These are phyloP conservation scores for Sinohyriopsis cumingii DNA, from an alignment of 2,888 invertebrate species.

Conservation along the genomic window DNA sequence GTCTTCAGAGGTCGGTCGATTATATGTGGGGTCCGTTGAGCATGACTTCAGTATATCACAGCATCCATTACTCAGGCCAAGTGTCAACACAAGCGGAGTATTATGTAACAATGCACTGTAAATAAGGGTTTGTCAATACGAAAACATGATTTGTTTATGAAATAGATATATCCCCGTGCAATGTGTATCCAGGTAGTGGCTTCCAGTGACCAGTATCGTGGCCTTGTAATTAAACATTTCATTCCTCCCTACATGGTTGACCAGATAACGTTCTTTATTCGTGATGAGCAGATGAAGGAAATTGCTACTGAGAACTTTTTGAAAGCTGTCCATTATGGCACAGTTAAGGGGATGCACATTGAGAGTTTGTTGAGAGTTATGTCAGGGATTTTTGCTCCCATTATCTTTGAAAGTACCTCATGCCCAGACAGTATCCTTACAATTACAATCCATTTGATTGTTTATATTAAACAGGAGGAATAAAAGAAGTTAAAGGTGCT, in stretches of 20 bases:
- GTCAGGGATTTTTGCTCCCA: constrained; percentile 76
- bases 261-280: constrained; percentile 69
- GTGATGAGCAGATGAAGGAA: constrained; percentile 44
- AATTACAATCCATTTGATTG: background rate
- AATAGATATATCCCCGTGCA: too few species aligned
- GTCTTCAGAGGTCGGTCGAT: too few species aligned
- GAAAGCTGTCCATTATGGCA: constrained; percentile 68
- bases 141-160: too few species aligned
- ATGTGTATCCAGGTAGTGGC: too few species aligned
- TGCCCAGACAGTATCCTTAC: constrained; percentile 86
- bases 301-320: constrained; percentile 65
- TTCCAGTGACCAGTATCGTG: constrained; percentile 64
- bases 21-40: too few species aligned
- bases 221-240: constrained; percentile 59
- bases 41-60: too few species aligned
- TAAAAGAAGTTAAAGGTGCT: too few species aligned
- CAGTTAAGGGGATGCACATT: constrained; percentile 67
- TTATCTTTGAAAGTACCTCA: constrained; percentile 81
- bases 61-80: too few species aligned
- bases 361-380: constrained; percentile 70
- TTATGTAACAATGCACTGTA: too few species aligned
- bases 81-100: too few species aligned
- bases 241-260: constrained; percentile 64
- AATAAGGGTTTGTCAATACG: too few species aligned
- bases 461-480: background rate